Evolutionary conservation across 2,113 vertebrate species (phyloP).

Genomic region (Mustelus asterias): DNA sequence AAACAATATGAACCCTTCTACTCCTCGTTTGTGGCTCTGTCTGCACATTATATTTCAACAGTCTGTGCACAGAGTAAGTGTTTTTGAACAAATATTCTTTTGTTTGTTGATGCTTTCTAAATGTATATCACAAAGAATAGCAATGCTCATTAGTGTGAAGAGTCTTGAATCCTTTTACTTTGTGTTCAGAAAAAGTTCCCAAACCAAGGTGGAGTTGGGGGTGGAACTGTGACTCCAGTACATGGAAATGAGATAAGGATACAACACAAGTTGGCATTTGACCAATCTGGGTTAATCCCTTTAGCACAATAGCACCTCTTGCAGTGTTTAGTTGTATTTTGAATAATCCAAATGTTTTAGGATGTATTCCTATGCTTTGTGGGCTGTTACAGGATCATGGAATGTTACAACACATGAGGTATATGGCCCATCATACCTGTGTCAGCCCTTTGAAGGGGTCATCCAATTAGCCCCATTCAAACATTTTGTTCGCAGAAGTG

Average conservation of each 20-base stretch:
- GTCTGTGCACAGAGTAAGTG: slow-evolving; percentile 92
- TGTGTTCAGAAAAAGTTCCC: not conserved
- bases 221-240: not conserved
- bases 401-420: not conserved
- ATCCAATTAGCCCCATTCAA: not conserved
- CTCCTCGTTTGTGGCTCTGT: slow-evolving; percentile 95
- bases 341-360: not conserved
- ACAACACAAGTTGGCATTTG: not conserved
- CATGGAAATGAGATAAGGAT: not conserved
- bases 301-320: not conserved
- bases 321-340: not conserved
- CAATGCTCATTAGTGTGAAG: not conserved
- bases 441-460: not conserved
- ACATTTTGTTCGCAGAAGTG: not conserved
- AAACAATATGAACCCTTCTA: slow-evolving; percentile 99
- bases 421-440: not conserved
- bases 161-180: not conserved
- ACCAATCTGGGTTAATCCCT: not conserved
- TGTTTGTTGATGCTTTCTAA: not conserved
- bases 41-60: slow-evolving; percentile 97
- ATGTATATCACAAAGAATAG: not conserved
- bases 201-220: not conserved
- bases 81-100: not conserved
- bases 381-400: not conserved
- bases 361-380: not conserved